These are phyloP conservation scores for Acanthopleura granulata DNA, from an alignment of 2,888 invertebrate genomes.

Conservation along the genomic window DNA sequence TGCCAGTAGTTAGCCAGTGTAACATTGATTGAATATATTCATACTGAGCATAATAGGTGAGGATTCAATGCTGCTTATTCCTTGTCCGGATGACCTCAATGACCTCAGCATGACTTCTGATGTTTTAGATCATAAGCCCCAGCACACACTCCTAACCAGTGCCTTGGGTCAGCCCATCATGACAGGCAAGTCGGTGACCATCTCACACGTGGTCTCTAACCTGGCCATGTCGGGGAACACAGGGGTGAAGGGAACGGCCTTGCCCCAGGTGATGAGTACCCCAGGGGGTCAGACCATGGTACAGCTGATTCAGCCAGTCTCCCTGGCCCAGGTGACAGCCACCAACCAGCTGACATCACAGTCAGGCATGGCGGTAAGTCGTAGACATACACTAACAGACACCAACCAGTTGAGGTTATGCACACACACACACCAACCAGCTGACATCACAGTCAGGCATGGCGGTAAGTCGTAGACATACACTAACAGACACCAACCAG, in stretches of 20 bases:
- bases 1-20: too few relatives aligned
- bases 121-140: slow-evolving; percentile 13
- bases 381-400: too few relatives aligned
- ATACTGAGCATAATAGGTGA: too few relatives aligned
- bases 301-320: slow-evolving; percentile 9
- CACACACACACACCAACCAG: too few relatives aligned
- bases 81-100: slow-evolving; percentile 22
- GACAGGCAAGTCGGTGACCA: slow-evolving; percentile 3
- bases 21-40: too few relatives aligned
- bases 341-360: neutral
- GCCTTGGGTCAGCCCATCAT: slow-evolving; percentile 9
- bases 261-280: neutral
- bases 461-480: neutral
- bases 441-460: neutral
- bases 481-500: too few relatives aligned
- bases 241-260: neutral
- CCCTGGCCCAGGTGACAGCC: neutral
- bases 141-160: slow-evolving; percentile 13
- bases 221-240: neutral
- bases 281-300: slow-evolving; percentile 11
- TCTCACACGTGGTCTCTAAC: neutral
- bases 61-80: too few relatives aligned
- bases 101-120: too few relatives aligned
- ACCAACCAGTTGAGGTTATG: too few relatives aligned
- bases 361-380: slow-evolving; percentile 7